Evolutionary conservation across 2,888 invertebrate species (phyloP).

Genomic region (Scaptomyza cyrtandrae): DNA sequence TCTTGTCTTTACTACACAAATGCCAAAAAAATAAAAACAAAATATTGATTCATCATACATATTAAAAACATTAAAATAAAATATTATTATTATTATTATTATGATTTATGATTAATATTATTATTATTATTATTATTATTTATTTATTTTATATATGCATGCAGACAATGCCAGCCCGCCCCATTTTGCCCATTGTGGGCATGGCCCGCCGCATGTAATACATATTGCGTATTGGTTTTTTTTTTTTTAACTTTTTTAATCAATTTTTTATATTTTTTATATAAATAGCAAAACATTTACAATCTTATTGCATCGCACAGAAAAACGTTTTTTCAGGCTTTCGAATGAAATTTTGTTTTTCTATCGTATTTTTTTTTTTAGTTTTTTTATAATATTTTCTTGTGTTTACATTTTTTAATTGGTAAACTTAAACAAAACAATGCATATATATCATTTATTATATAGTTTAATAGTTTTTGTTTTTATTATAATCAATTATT

Average conservation of each 20-base stretch:
- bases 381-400: constrained; percentile 29
- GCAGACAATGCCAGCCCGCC: constrained; percentile 41
- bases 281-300: constrained; percentile 80
- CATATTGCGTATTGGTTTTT: constrained; percentile 55
- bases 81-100: constrained; percentile 39
- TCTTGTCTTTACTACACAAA: constrained; percentile 67
- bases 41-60: constrained; percentile 47
- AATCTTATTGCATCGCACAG: constrained; percentile 78
- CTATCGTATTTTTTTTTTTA: constrained; percentile 6
- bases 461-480: constrained; percentile 58
- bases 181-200: constrained; percentile 35
- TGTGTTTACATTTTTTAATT: constrained; percentile 49
- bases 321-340: constrained; percentile 45
- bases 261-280: constrained; percentile 26
- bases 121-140: constrained; percentile 19
- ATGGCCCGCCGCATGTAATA: constrained; percentile 64
- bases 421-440: constrained; percentile 79
- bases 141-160: constrained; percentile 43
- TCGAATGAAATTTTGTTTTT: constrained; percentile 15
- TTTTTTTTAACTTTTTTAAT: constrained; percentile 28
- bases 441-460: constrained; percentile 55
- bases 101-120: constrained; percentile 15
- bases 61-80: constrained; percentile 61
- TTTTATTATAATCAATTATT: constrained; percentile 51
- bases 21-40: constrained; percentile 56